Evolutionary conservation across 2,113 vertebrate species (phyloP), one percentile per base, ranked within the genome.

Genomic region (Gallinago media): DNA sequence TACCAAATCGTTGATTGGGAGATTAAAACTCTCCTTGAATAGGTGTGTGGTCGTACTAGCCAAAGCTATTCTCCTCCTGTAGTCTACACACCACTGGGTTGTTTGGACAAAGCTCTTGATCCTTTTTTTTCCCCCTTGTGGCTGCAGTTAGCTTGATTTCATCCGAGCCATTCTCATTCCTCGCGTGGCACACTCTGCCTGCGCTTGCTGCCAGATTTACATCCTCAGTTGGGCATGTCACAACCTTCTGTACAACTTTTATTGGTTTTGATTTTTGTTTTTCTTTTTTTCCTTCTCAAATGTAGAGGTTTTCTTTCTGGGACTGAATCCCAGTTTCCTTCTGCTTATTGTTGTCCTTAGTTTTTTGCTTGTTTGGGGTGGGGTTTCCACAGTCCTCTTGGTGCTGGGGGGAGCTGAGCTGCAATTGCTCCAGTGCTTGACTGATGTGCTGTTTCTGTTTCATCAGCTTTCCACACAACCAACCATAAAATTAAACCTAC

Each of bases 301-400:
- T 80, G n/a, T 66, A 66, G 72, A 52, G 3, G 5, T 70, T 88
- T 93, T 54, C 56, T 26, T 68, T 73, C 61, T 70, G 71, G 82
- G n/a, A 44, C 12, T 44, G 32, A 88, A 91, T 88, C 70, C 58
- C 42, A 61, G 4, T 75, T 90, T 87, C 47, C 44, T 74, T 82
- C 65, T 59, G 3, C 62, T 91, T 86, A 36, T 65, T 83, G 49
- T 20, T 63, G 25, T 16, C 62, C 31, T 68, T 44, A 36, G 31
- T 36, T 78, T 82, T 81, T 0, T 0, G 9, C 4, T 8, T 85
- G 26, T 56, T 63, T 36, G 50, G 18, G 65, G 23, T 1, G 0
- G 15, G 27, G 1, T 40, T 79, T 95, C 86, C 52, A 21, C 38
- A 31, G 2, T 20, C 15, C 71, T 54, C 6, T 19, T 55, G 46